Percentiles rank a stretch among this genome's conserved stretches.
phyloP scores from a whole-genome alignment of 2,797 vertebrate genomes.

The Simalia tracyae region DNA sequence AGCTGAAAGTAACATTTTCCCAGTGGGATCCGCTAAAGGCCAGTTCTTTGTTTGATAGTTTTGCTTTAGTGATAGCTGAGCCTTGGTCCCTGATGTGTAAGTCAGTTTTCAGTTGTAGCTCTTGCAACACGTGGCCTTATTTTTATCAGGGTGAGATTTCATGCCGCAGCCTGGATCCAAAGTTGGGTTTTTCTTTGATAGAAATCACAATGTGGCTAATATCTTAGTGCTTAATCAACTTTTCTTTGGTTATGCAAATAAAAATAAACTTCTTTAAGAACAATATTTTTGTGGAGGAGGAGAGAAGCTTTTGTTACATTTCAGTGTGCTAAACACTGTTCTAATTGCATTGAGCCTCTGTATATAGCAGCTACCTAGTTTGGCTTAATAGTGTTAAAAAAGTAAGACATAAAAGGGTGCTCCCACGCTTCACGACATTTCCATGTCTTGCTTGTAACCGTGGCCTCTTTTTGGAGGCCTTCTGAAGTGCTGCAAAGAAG shows the following conservation, averaged over 20 bases:
- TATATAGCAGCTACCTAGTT: not conserved
- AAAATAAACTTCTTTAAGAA: not conserved
- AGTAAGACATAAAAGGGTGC: not conserved
- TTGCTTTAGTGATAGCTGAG: not conserved
- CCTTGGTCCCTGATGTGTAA: no score
- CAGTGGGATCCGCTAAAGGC: not conserved
- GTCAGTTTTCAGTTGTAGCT: not conserved
- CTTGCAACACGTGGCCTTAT: slow-evolving; percentile 17
- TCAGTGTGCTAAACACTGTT: not conserved
- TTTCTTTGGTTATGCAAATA: slow-evolving; percentile 30
- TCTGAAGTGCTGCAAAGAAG: not conserved
- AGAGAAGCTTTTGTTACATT: not conserved
- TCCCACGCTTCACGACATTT: not conserved
- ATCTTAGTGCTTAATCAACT: slow-evolving; percentile 21
- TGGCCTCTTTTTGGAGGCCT: not conserved
- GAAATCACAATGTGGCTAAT: slow-evolving; percentile 19
- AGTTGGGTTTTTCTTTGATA: not conserved
- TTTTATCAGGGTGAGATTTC: not conserved
- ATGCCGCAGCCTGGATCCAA: not conserved
- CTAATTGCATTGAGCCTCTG: not conserved
- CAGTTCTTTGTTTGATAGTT: not conserved
- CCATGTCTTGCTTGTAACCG: not conserved
- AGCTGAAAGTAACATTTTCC: slow-evolving; percentile 32
- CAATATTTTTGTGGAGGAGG: not conserved
- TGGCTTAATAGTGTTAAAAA: not conserved